Conservation (phyloP, 1,140 invertebrate genomes). For the Zaprionus lachaisei region DNA sequence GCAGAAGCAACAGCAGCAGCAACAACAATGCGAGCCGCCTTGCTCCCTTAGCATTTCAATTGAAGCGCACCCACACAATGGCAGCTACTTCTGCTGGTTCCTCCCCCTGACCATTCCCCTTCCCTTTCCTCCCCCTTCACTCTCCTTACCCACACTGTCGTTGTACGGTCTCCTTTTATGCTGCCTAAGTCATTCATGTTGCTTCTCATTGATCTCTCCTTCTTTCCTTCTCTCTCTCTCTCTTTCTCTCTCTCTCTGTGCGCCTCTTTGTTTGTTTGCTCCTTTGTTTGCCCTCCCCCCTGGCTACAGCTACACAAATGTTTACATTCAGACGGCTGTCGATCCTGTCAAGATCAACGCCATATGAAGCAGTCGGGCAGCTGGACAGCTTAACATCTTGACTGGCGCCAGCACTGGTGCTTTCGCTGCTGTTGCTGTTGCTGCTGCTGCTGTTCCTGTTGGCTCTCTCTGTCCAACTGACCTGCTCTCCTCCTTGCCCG, state of each 20-base stretch:
- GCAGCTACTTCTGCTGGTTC: not conserved
- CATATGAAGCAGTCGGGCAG: conserved; percentile 7
- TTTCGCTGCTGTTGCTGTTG: not conserved
- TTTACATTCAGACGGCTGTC: conserved; percentile 10
- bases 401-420: conserved; percentile 5
- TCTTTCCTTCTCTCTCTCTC: not conserved
- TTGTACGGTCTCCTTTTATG: not conserved
- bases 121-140: no score
- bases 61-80: conserved; percentile 38
- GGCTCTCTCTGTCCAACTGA: no score
- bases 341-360: conserved; percentile 24
- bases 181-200: conserved; percentile 35
- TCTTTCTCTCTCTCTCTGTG: not conserved
- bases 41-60: conserved; percentile 37
- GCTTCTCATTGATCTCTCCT: conserved; percentile 41
- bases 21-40: conserved; percentile 6
- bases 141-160: not conserved
- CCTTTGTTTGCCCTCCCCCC: conserved; percentile 2
- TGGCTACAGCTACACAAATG: conserved; percentile 23
- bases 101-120: not conserved
- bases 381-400: conserved; percentile 15
- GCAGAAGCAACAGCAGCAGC: conserved; percentile 50
- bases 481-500: not conserved
- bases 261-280: conserved; percentile 9
- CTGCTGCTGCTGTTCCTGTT: not conserved